phyloP scores from a whole-genome alignment of 2,888 invertebrate species.

The Ligdia adustata region DNA sequence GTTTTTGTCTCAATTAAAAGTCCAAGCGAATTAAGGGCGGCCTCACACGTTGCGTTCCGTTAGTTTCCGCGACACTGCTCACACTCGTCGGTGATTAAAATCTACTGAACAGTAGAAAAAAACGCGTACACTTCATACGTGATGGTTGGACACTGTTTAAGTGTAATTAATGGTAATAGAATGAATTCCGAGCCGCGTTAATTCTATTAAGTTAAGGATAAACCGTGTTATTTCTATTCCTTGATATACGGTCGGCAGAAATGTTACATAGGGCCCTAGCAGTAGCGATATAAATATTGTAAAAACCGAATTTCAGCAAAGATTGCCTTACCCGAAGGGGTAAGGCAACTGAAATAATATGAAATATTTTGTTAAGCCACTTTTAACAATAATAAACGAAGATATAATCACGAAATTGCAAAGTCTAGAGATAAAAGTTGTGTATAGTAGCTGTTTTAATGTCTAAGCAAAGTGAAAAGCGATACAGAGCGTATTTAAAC shows the following conservation, averaged over 20 bases:
- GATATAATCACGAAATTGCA: no score
- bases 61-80: constrained; percentile 31
- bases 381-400: no score
- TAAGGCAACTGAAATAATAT: no score
- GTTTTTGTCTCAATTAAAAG: constrained; percentile 57
- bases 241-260: constrained; percentile 15
- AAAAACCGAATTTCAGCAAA: no score
- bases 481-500: no score
- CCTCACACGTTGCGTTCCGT: constrained; percentile 49
- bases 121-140: constrained; percentile 28
- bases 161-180: constrained; percentile 34
- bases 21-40: constrained; percentile 47
- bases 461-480: no score
- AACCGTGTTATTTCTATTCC: constrained; percentile 35
- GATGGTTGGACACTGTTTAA: constrained; percentile 20
- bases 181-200: constrained; percentile 29
- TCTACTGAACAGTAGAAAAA: constrained; percentile 34
- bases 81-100: constrained; percentile 40
- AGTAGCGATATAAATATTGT: no score
- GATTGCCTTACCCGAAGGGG: no score
- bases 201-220: constrained; percentile 29
- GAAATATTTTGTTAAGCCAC: no score
- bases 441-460: no score
- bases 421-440: no score
- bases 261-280: no score